Evolutionary conservation across 2,888 invertebrate species (phyloP), one percentile per base, ranked within the genome.

Genomic region (Cephus nigrinus): DNA sequence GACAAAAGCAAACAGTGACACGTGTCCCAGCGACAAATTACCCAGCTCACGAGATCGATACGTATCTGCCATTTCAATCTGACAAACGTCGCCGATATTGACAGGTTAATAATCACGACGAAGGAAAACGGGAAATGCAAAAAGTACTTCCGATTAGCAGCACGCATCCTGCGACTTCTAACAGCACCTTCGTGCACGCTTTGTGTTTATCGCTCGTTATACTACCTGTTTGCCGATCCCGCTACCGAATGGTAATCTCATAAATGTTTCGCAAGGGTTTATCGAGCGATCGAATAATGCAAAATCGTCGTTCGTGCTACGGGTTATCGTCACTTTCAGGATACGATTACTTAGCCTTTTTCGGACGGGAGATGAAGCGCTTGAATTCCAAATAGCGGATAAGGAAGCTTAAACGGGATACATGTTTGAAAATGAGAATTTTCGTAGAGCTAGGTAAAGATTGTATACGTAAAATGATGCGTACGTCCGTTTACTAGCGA

Each of bases 21-120:
- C 23, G 55, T 23, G 55, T 79, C 68, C 76, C 78, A 76, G 76
- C 68, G 79, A 75, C 76, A 79, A 80, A 80, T 80, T 77, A 80
- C 75, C 75, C 73, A 73, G 78, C 80, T 78, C 9, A 4, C 76
- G 77, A 74, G 75, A 78, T 78, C 78, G 79, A 81, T 80, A 76
- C 74, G 78, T 83, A 83, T 81, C 82, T 79, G 76, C 76, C 79
- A 76, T 83, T 81, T 82, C 81, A 81, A 82, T 83, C 82, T 80
- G 83, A 81, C 83, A 78, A 78, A 76, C 80, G 77, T 78, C 75
- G 79, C 76, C 78, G 79, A 82, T 83, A 83, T 81, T 82, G 81
- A 83, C 83, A 83, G 82, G 75, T 82, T 80, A 80, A 83, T 83
- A 81, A 83, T 82, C 80, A 79, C 76, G 73, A 69, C 74, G 68